Conservation (phyloP, 1,140 invertebrate species). For the Wasmannia auropunctata region DNA sequence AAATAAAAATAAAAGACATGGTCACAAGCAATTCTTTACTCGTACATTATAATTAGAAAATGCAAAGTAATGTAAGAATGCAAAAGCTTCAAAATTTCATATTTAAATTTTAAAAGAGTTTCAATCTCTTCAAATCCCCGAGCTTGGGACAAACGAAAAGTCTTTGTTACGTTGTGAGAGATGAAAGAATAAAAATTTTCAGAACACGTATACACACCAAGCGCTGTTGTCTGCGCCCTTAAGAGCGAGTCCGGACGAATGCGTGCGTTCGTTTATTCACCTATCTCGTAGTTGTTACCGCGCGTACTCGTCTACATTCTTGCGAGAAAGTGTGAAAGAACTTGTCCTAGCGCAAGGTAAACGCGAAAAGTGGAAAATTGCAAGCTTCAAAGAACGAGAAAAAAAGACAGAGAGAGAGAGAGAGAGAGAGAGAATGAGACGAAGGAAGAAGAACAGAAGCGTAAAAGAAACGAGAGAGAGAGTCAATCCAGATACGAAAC, state of each 20-base stretch:
- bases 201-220: slow-evolving; percentile 1
- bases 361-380: slow-evolving; percentile 56
- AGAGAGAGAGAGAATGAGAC: not conserved
- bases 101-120: slow-evolving; percentile 11
- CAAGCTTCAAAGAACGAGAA: not conserved
- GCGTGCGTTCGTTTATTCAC: slow-evolving; percentile 39
- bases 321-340: slow-evolving; percentile 22
- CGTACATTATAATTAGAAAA: not conserved
- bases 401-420: not conserved
- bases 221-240: not conserved
- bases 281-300: slow-evolving; percentile 10
- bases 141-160: not conserved
- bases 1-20: not conserved
- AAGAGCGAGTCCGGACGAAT: slow-evolving; percentile 12
- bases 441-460: not conserved
- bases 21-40: not conserved
- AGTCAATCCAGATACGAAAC: slow-evolving; percentile 57
- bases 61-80: not conserved
- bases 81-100: not conserved
- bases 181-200: slow-evolving; percentile 32
- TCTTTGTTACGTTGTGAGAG: not conserved
- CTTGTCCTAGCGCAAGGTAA: slow-evolving; percentile 34
- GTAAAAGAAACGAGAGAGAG: slow-evolving; percentile 32
- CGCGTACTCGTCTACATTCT: slow-evolving; percentile 7
- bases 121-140: not conserved